phyloP scores from a whole-genome alignment of 2,888 invertebrate species.

The Epsilonema sp. region DNA sequence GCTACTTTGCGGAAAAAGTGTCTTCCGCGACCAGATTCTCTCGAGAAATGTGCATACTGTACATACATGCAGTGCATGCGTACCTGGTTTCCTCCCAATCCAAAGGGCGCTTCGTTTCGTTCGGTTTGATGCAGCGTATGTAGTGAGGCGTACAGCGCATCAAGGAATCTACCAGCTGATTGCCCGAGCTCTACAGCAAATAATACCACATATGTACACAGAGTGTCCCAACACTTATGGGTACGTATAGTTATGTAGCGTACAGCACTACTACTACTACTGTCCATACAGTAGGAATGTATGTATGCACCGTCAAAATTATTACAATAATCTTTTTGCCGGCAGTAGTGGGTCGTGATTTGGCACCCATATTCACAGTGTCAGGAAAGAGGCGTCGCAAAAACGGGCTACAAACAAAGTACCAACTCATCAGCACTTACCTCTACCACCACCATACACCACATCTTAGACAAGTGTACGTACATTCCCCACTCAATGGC shows the following conservation, averaged over 20 bases:
- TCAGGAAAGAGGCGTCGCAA: slow-evolving; percentile 43
- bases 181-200: slow-evolving; percentile 40
- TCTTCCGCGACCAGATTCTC: no score
- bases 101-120: slow-evolving; percentile 44
- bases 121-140: slow-evolving; percentile 49
- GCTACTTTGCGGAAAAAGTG: no score
- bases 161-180: slow-evolving; percentile 43
- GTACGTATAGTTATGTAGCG: no score
- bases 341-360: slow-evolving; percentile 44
- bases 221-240: background rate
- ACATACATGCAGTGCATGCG: no score
- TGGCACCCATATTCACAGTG: slow-evolving; percentile 33
- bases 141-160: slow-evolving; percentile 49
- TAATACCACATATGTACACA: background rate
- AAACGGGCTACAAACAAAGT: slow-evolving; percentile 39
- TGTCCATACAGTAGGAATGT: no score
- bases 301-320: no score
- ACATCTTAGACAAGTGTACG: no score
- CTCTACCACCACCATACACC: no score
- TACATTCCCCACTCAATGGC: no score
- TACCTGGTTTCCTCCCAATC: slow-evolving; percentile 44
- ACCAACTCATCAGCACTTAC: no score
- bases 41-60: no score
- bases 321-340: slow-evolving; percentile 43
- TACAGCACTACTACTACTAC: no score